A percentile compares a stretch with the other conserved stretches of the same genome.
These are phyloP conservation scores for Sula dactylatra DNA, from an alignment of 2,113 vertebrate species.

Conservation along the genomic window DNA sequence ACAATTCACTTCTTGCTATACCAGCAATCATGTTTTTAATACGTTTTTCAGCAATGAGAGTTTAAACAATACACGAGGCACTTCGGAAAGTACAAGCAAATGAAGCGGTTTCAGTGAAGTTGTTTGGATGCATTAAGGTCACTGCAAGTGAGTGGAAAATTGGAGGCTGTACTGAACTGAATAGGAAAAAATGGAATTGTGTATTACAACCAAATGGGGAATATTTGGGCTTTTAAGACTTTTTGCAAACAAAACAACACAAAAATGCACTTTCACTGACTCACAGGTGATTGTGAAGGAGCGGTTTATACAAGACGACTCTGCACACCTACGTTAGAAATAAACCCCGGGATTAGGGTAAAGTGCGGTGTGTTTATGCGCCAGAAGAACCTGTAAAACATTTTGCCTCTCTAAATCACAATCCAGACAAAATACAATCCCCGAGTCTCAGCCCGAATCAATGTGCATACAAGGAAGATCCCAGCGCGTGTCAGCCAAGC, in stretches of 20 bases:
- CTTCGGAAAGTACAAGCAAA: neutral
- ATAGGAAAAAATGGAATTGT: conserved; percentile 52
- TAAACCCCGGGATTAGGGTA: neutral
- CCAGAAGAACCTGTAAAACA: neutral
- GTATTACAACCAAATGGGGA: neutral
- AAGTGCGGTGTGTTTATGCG: neutral
- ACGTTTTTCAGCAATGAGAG: accelerated
- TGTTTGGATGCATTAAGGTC: conserved; percentile 14
- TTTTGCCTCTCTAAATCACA: neutral
- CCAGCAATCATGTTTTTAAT: neutral
- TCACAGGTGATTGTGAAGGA: neutral
- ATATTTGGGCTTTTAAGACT: neutral
- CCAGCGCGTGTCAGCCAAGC: neutral
- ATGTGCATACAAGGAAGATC: accelerated
- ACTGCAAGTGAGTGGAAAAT: conserved; percentile 30
- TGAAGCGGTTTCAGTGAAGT: neutral
- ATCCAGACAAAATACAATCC: neutral
- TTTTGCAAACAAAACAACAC: neutral
- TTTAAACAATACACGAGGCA: neutral
- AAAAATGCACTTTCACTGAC: neutral
- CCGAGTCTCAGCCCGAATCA: neutral
- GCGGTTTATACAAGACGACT: neutral
- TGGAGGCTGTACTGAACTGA: neutral
- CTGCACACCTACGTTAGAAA: neutral
- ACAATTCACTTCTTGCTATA: neutral